A percentile compares a stretch with the other conserved stretches of the same genome.
phyloP scores from a whole-genome alignment of 1,140 invertebrate genomes.

The Diprion similis region DNA sequence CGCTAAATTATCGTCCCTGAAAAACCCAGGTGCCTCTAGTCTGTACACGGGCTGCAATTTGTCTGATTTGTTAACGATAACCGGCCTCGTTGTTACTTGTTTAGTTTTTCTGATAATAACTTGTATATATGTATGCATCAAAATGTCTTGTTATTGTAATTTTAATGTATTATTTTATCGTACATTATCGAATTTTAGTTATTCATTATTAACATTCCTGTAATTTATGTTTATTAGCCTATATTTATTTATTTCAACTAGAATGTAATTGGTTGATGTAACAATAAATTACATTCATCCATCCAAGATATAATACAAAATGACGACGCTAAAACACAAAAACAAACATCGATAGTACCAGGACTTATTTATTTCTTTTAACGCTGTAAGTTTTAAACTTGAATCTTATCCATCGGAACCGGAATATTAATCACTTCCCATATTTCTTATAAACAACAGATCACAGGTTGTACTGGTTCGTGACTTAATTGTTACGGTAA shows the following conservation, averaged over 20 bases:
- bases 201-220: neutral
- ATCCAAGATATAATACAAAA: neutral
- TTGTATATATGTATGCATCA: too few species aligned
- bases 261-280: neutral
- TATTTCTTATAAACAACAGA: too few species aligned
- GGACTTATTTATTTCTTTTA: too few species aligned
- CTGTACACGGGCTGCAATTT: conserved; percentile 5
- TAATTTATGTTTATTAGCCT: neutral
- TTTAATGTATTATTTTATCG: neutral
- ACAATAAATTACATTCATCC: neutral
- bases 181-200: conserved; percentile 1
- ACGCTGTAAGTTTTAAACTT: too few species aligned
- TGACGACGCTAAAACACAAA: too few species aligned
- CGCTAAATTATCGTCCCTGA: neutral
- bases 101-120: neutral
- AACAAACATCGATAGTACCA: too few species aligned
- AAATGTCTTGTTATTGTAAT: too few species aligned
- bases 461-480: too few species aligned
- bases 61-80: neutral
- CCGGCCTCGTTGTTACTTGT: neutral
- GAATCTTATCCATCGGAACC: too few species aligned
- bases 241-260: neutral
- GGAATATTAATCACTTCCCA: too few species aligned
- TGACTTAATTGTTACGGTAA: too few species aligned
- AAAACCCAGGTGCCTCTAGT: conserved; percentile 4